Evolutionary conservation across 2,888 invertebrate genomes (phyloP).

Genomic region (Epistrophe grossulariae): DNA sequence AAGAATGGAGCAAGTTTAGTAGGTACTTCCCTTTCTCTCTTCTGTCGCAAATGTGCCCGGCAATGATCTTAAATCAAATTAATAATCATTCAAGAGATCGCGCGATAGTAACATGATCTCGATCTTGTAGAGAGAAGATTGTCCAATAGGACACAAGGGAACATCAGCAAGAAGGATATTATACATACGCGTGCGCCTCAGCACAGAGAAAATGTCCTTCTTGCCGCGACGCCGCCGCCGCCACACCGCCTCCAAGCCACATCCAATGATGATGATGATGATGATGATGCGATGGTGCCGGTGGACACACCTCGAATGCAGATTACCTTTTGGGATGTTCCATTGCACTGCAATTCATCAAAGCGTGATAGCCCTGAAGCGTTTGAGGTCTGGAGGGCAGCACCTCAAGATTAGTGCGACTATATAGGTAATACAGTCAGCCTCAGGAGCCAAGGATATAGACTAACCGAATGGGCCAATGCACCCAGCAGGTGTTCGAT

Average conservation of each 20-base stretch:
- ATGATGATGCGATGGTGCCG: constrained; percentile 51
- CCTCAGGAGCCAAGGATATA: constrained; percentile 26
- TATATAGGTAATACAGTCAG: constrained; percentile 18
- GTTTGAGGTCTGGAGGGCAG: constrained; percentile 56
- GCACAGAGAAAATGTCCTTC: constrained; percentile 48
- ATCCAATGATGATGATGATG: not conserved
- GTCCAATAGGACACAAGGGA: constrained; percentile 47
- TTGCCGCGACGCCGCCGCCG: not conserved
- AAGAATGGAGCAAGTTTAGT: constrained; percentile 28
- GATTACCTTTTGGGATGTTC: constrained; percentile 67
- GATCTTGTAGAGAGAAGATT: constrained; percentile 63
- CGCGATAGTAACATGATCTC: constrained; percentile 72
- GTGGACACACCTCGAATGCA: constrained; percentile 72
- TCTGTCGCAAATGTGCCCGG: constrained; percentile 10
- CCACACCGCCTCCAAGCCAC: not conserved
- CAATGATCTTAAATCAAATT: constrained; percentile 67
- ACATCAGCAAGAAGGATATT: constrained; percentile 7
- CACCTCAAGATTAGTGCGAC: constrained; percentile 49
- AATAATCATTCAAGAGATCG: constrained; percentile 73
- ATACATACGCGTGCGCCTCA: constrained; percentile 8
- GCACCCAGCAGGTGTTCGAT: constrained; percentile 73
- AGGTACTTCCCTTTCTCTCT: not conserved
- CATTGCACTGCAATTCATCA: constrained; percentile 68
- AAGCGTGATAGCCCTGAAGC: constrained; percentile 62
- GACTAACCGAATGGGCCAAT: constrained; percentile 49